These are phyloP conservation scores for Sebastes steindachneri DNA, from an alignment of 2,797 vertebrate species.

Conservation along the genomic window DNA sequence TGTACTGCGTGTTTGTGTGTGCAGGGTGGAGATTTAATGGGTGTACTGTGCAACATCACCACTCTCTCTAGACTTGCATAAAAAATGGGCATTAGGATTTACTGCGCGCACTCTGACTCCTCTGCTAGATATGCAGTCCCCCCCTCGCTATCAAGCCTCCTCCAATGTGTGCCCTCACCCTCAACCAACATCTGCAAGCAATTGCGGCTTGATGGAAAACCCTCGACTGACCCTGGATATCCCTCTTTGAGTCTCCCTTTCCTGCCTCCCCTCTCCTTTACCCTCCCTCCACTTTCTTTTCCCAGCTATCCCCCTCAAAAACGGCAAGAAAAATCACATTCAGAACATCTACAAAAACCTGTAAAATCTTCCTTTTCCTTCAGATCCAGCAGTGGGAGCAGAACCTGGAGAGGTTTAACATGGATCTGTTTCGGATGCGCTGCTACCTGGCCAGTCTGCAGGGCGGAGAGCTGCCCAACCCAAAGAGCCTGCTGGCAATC, in stretches of 20 bases:
- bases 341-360: neutral
- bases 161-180: constrained; percentile 35
- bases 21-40: constrained; percentile 43
- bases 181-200: constrained; percentile 78
- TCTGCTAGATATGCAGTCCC: constrained; percentile 34
- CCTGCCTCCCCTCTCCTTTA: neutral
- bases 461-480: constrained; percentile 94
- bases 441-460: constrained; percentile 96
- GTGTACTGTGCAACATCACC: constrained; percentile 66
- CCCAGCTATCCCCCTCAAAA: neutral
- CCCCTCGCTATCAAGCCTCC: constrained; percentile 43
- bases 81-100: constrained; percentile 57
- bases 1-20: neutral
- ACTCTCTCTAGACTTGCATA: constrained; percentile 49
- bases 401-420: constrained; percentile 95
- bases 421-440: constrained; percentile 94
- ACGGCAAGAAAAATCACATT: neutral
- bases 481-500: constrained; percentile 92
- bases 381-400: constrained; percentile 98
- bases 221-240: constrained; percentile 55
- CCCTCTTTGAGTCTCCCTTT: constrained; percentile 14
- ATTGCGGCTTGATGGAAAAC: constrained; percentile 64
- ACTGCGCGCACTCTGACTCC: constrained; percentile 18
- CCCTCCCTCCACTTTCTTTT: neutral
- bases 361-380: neutral